Conservation (phyloP, 2,113 vertebrate species). For the Tetrao urogallus region DNA sequence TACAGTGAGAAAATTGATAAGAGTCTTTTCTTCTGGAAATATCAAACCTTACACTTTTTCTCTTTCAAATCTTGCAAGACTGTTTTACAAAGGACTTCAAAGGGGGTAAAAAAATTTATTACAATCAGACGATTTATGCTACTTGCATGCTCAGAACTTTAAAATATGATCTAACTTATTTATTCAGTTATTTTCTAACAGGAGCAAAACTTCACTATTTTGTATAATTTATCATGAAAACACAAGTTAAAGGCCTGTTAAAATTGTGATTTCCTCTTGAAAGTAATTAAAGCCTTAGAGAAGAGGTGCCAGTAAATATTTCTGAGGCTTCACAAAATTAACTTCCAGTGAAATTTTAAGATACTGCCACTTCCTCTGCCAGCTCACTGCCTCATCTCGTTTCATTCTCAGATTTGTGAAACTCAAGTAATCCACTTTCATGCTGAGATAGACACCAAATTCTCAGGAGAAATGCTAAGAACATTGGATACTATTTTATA, state of each 20-base stretch:
- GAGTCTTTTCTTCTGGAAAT: not conserved
- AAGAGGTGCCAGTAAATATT: no score
- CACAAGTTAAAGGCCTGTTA: not conserved
- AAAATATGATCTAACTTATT: not conserved
- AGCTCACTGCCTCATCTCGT: no score
- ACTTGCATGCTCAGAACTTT: not conserved
- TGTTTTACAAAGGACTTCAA: constrained; percentile 31
- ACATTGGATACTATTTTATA: no score
- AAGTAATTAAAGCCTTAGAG: not conserved
- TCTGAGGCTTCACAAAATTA: no score
- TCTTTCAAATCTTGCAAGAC: constrained; percentile 16
- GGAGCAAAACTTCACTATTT: not conserved
- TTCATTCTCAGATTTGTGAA: no score
- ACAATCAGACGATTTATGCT: constrained; percentile 18
- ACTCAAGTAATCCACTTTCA: no score
- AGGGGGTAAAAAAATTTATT: not conserved
- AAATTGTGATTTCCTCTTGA: not conserved
- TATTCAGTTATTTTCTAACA: constrained; percentile 13
- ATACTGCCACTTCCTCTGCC: no score
- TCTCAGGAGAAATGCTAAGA: no score
- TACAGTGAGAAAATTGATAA: constrained; percentile 27
- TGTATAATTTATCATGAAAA: constrained; percentile 27
- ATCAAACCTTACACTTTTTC: not conserved
- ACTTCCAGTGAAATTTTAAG: no score
- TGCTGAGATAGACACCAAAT: no score